Conservation (phyloP, 2,113 vertebrate species). For the Catharus bicknelli region DNA sequence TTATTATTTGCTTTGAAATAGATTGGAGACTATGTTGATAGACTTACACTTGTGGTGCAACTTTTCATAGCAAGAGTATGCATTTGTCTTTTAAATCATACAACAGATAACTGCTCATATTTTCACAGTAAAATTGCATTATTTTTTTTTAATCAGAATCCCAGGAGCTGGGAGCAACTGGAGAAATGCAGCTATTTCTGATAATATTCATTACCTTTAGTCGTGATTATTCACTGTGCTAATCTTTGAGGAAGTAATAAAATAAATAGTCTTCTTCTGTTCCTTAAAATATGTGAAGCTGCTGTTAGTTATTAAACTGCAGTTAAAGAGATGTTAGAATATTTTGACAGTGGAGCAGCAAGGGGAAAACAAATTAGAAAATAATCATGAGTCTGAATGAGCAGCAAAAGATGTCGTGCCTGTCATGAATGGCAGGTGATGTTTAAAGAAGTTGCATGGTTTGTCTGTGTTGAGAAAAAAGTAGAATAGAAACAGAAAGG, state of each 20-base stretch:
- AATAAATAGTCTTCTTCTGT: background rate
- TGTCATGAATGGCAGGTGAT: slow-evolving; percentile 7
- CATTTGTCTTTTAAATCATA: background rate
- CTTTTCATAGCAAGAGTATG: background rate
- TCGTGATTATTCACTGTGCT: background rate
- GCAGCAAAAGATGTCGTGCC: background rate
- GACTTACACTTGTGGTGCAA: background rate
- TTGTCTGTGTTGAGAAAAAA: background rate
- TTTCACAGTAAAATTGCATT: background rate
- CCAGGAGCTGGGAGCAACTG: background rate
- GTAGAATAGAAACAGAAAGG: background rate
- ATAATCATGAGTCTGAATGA: slow-evolving; percentile 7
- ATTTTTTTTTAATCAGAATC: background rate
- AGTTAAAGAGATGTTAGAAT: slow-evolving; percentile 34
- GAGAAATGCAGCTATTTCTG: background rate
- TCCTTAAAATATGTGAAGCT: slow-evolving; percentile 26
- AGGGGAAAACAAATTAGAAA: slow-evolving; percentile 27
- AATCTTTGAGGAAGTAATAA: slow-evolving; percentile 7
- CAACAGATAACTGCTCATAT: background rate
- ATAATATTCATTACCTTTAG: background rate
- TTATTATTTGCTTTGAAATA: background rate
- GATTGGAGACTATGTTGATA: background rate
- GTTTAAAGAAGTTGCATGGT: background rate
- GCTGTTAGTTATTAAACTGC: slow-evolving; percentile 27
- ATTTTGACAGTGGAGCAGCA: slow-evolving; percentile 6